Base-by-base conservation (phyloP, 2,113 vertebrate genomes). In the Columba janthina region DNA sequence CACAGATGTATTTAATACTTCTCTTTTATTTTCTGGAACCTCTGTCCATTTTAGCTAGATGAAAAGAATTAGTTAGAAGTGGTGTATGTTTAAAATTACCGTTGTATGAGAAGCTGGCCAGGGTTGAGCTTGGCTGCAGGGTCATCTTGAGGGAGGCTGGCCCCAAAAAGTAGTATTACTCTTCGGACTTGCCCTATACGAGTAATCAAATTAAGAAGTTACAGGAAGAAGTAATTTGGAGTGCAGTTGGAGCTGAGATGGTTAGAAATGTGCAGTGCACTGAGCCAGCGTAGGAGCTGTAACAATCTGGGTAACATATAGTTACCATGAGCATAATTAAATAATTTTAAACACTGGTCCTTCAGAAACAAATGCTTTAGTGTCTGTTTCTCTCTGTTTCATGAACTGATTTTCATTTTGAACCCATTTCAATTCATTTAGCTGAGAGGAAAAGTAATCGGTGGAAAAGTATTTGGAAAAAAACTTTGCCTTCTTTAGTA, bases 331-430 rank as follows among this genome's bases (percentile, higher is more conserved):
- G 38, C 34, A 14, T 94, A 88, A 96, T 95, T 92, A 94, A 65
- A 90, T 94, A 78, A 60, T 88, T 96, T 94, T 62, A 84, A 87
- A 91, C 14, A 28, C 22, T 34, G 4, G 92, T 96, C 61, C 64
- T 94, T 94, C 72, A 86, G 82, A 93, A 96, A 94, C 34, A 94
- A 93, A 90, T 88, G 28, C 65, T 76, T 50, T 82, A 53, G 50
- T 97, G 56, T 88, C 60, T 78, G 62, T 90, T 5, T 51, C 48
- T 84, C 74, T 71, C 48, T 54, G n/a, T 89, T 97, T 96, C 54
- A 60, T 95, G 96, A 96, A 83, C 73, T 75, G 40, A 17, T 31
- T 96, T 95, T 97, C 25, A 53, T 96, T 96, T 90, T 97, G 61
- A 96, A 75, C 36, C 61, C 29, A 12, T 72, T 91, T 94, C 79